Conservation (phyloP, 2,797 vertebrate genomes). For the Acanthis flammea region DNA sequence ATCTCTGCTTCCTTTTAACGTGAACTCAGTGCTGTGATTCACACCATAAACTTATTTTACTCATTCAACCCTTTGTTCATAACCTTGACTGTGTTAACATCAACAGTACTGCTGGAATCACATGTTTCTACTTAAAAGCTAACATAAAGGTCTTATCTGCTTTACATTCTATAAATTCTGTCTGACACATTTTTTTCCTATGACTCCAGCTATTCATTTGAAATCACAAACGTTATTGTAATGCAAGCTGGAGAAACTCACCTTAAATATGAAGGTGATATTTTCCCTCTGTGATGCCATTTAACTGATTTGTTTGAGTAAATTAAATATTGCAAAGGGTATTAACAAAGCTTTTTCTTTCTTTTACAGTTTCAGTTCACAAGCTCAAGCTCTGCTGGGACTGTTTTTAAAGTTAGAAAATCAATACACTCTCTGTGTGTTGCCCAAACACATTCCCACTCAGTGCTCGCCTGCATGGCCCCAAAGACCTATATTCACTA, state of each 20-base stretch:
- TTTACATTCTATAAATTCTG: neutral
- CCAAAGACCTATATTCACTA: neutral
- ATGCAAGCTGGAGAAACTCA: neutral
- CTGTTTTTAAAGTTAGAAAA: neutral
- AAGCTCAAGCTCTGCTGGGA: neutral
- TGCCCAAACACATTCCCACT: neutral
- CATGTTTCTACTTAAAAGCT: conserved; percentile 7
- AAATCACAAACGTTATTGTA: neutral
- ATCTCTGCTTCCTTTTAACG: conserved; percentile 29
- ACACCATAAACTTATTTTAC: neutral
- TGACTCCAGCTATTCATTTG: neutral
- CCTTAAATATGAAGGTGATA: neutral
- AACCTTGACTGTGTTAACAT: conserved; percentile 5
- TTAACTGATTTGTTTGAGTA: neutral
- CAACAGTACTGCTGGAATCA: neutral
- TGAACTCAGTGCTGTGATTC: conserved; percentile 32
- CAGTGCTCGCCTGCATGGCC: neutral
- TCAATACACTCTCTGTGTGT: neutral
- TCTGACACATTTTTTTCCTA: neutral
- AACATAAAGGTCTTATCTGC: neutral
- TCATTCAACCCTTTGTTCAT: conserved; percentile 7
- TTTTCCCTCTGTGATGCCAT: neutral
- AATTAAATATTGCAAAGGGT: neutral
- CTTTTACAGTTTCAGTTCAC: neutral
- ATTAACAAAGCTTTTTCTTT: neutral